Conservation (phyloP, 2,797 vertebrate species). For the Falco naumanni region DNA sequence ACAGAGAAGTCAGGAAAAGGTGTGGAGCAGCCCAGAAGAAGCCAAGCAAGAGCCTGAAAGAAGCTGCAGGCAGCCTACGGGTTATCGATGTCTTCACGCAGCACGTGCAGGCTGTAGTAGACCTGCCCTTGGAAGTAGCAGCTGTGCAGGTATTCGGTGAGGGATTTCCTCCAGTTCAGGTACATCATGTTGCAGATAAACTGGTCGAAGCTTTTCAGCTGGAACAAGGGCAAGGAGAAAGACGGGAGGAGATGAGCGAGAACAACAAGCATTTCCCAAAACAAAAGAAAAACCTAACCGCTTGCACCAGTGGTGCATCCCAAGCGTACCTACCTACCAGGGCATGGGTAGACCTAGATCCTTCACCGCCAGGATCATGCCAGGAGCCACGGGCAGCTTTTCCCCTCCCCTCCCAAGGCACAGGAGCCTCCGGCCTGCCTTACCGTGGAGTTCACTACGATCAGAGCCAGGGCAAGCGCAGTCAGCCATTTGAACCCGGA, state of each 20-base stretch:
- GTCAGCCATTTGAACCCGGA: conserved; percentile 83
- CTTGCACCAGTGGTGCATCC: neutral
- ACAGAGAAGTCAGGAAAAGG: neutral
- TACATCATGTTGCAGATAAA: conserved; percentile 94
- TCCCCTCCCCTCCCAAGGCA: neutral
- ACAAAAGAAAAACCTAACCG: neutral
- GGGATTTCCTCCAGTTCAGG: conserved; percentile 89
- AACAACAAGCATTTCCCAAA: neutral
- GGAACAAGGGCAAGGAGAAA: neutral
- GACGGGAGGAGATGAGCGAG: neutral
- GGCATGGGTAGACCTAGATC: neutral
- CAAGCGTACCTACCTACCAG: accelerated
- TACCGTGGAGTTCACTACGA: conserved; percentile 89
- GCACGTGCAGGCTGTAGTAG: conserved; percentile 92
- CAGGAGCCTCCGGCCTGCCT: conserved; percentile 29
- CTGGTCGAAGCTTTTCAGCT: conserved; percentile 95
- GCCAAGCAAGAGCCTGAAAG: neutral
- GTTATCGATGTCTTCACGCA: conserved; percentile 91
- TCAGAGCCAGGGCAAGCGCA: conserved; percentile 82
- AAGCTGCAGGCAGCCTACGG: conserved; percentile 80
- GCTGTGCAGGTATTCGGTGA: conserved; percentile 90
- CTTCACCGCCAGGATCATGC: neutral
- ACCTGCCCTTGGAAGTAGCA: conserved; percentile 90
- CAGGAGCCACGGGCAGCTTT: neutral
- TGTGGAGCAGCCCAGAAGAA: neutral